Evolutionary conservation across 2,888 invertebrate genomes (phyloP).

Genomic region (Lysandra bellargus): DNA sequence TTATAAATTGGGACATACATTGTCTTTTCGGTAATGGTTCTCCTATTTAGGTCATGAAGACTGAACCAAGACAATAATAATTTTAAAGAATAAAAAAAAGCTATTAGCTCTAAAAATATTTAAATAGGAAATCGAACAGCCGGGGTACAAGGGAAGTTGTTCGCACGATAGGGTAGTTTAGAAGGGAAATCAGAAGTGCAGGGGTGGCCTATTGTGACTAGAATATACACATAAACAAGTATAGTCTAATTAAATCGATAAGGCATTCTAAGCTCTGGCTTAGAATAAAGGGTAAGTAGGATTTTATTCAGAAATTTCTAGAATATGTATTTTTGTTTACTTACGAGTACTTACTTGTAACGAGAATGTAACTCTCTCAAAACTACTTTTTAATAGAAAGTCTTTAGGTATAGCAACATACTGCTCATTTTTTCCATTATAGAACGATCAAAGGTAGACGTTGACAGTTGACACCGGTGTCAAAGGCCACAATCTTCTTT

Average conservation of each 20-base stretch:
- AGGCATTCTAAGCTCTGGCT: background rate
- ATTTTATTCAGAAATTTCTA: background rate
- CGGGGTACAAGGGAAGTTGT: slow-evolving; percentile 1
- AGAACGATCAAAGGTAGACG: background rate
- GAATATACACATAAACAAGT: background rate
- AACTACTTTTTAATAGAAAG: background rate
- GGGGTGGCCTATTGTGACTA: slow-evolving; percentile 22
- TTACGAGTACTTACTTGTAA: background rate
- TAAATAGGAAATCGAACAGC: slow-evolving; percentile 14
- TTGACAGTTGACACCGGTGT: background rate
- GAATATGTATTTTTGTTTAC: background rate
- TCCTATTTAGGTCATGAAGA: background rate
- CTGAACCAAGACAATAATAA: background rate
- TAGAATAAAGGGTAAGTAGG: background rate
- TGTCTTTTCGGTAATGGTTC: background rate
- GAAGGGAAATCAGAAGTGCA: slow-evolving; percentile 18
- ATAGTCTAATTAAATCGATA: background rate
- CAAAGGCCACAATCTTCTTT: background rate
- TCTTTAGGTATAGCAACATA: background rate
- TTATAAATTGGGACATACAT: slow-evolving; percentile 1
- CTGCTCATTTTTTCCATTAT: background rate
- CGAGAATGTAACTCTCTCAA: background rate
- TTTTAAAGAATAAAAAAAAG: background rate
- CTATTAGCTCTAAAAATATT: slow-evolving; percentile 4
- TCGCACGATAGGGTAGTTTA: slow-evolving; percentile 12